Base-by-base conservation (phyloP, 1,140 invertebrate genomes). In the Pygmarrhopalites habei region DNA sequence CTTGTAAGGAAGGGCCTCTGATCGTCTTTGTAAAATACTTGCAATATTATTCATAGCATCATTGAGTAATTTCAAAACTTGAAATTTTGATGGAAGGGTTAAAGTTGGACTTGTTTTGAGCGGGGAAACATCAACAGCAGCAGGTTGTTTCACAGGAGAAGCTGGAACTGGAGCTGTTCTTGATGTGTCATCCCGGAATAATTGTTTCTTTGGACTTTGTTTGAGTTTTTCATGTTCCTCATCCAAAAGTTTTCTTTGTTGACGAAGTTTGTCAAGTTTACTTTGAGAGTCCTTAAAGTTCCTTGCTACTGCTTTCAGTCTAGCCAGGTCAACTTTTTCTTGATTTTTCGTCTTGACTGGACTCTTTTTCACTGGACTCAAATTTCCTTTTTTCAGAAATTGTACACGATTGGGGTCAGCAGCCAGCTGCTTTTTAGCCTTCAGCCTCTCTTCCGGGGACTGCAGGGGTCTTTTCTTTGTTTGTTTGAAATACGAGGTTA, bases 331-430 rank as follows among this genome's bases (percentile, higher is more conserved):
- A 3, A 19, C 19, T 56, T 19, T 32, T n/a, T 12, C 28, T 21
- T 12, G 53, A 28, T 7, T 12, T 12, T 53, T 53, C 5, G 17
- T 10, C 44, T 47, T n/a, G 4, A 47, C 44, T 14, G 51, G 51
- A 23, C 28, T 28, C 53, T 35, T 39, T 23, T 56, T 56, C 4
- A 53, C 51, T 39, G 53, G 53, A 41, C 53, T 56, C n/a, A 56
- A 23, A 23, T 56, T 56, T 10, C 53, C 53, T 25, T 56, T 56
- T 23, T 56, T 56, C 7, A 56, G 4, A 56, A 56, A 56, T 23
- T 56, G 53, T 10, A 56, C 53, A 10, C 53, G 29, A 12, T 56
- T 56, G 15, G 29, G 12, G 3, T 56, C 53, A 4, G 25, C 4
- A 21, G 28, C 53, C 3, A 56, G 12, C 12, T 17, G 17, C 29